These are phyloP conservation scores for Allacma fusca DNA, from an alignment of 2,888 invertebrate species.

Conservation along the genomic window DNA sequence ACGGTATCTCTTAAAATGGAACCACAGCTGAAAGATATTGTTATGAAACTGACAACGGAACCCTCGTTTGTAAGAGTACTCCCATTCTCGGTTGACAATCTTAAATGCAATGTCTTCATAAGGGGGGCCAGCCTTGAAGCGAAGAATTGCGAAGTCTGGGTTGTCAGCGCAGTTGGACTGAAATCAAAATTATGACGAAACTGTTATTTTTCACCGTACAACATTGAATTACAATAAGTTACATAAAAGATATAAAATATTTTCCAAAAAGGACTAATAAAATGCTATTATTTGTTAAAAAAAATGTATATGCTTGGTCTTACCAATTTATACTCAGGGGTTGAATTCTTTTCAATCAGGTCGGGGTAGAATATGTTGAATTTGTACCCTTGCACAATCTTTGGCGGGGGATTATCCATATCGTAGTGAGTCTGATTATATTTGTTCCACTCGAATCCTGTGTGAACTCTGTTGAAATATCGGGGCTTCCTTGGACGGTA, in stretches of 20 bases:
- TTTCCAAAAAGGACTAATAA: too few relatives aligned
- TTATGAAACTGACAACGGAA: slow-evolving; percentile 99
- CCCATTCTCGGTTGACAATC: slow-evolving; percentile 99
- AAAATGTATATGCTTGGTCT: too few relatives aligned
- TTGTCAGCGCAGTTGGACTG: slow-evolving; percentile 91
- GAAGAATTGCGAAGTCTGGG: slow-evolving; percentile 90
- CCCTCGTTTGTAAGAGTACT: slow-evolving; percentile 96
- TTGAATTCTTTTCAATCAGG: slow-evolving; percentile 89
- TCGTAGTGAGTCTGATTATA: slow-evolving; percentile 99
- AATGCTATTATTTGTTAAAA: too few relatives aligned
- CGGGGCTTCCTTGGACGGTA: slow-evolving; percentile 96
- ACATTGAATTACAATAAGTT: too few relatives aligned
- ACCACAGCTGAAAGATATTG: slow-evolving; percentile 99
- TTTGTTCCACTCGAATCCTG: slow-evolving; percentile 99
- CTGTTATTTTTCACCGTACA: too few relatives aligned
- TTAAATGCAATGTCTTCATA: slow-evolving; percentile 99
- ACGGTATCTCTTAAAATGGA: slow-evolving; percentile 97
- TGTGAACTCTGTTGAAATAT: slow-evolving; percentile 95
- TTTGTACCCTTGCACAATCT: slow-evolving; percentile 99
- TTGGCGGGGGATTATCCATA: slow-evolving; percentile 99
- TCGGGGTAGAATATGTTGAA: slow-evolving; percentile 99
- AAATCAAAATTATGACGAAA: slow-evolving; percentile 62
- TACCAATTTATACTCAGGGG: slow-evolving; percentile 92
- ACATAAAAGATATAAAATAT: slow-evolving; percentile 34
- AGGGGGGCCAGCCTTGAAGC: slow-evolving; percentile 98